phyloP scores from a whole-genome alignment of 1,140 invertebrate genomes.

The Parasteatoda tepidariorum region DNA sequence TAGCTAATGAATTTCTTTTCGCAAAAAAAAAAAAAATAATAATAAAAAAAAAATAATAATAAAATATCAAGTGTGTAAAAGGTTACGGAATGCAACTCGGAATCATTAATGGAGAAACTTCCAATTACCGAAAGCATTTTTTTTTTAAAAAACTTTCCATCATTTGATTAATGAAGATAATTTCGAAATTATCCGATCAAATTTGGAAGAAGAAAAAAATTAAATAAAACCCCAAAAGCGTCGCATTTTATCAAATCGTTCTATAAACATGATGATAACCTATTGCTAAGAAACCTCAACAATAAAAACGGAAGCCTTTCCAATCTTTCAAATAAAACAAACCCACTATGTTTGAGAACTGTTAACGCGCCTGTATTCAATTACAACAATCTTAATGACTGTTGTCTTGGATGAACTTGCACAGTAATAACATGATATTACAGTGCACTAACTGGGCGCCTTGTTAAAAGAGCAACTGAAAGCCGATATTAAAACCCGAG shows the following conservation, averaged over 20 bases:
- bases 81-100: no score
- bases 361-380: slow-evolving; percentile 50
- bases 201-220: background rate
- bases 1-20: no score
- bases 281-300: background rate
- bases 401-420: slow-evolving; percentile 24
- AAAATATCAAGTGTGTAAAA: no score
- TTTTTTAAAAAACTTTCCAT: background rate
- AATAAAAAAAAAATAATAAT: no score
- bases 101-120: no score
- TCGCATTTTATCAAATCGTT: no score
- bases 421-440: slow-evolving; percentile 57
- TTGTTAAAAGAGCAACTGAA: slow-evolving; percentile 33
- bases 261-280: slow-evolving; percentile 16
- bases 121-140: background rate
- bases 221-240: background rate
- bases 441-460: slow-evolving; percentile 38
- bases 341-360: slow-evolving; percentile 20
- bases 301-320: slow-evolving; percentile 10
- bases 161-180: slow-evolving; percentile 36
- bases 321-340: slow-evolving; percentile 42
- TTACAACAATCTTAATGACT: slow-evolving; percentile 39
- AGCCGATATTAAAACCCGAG: slow-evolving; percentile 39
- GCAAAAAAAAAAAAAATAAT: no score
- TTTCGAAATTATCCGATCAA: slow-evolving; percentile 4